Percentiles rank a stretch among this genome's conserved stretches.
Evolutionary conservation across 1,140 invertebrate genomes (phyloP).

Genomic region (Pemphigus obesinymphae): DNA sequence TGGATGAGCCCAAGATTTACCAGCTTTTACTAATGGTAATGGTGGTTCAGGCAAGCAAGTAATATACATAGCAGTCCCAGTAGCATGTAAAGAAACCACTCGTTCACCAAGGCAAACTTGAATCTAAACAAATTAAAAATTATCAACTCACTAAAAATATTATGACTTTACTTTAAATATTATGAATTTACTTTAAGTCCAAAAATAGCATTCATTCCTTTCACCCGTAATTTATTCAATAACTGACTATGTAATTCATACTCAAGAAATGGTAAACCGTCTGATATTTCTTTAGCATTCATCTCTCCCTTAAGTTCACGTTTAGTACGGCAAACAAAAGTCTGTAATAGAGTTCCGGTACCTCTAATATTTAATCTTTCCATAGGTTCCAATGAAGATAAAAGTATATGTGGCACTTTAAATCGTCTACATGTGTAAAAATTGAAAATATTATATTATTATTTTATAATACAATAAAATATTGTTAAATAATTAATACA

Average conservation of each 20-base stretch:
- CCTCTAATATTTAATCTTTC: constrained; percentile 68
- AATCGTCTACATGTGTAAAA: not conserved
- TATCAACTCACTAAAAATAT: constrained; percentile 1
- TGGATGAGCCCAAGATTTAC: constrained; percentile 56
- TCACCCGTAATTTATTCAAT: constrained; percentile 84
- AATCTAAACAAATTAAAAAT: constrained; percentile 52
- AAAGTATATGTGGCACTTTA: constrained; percentile 32
- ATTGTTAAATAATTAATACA: no score
- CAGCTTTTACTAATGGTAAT: constrained; percentile 62
- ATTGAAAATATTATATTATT: not conserved
- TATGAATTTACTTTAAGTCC: constrained; percentile 66
- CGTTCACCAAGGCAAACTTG: constrained; percentile 85
- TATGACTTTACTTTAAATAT: not conserved
- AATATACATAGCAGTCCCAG: constrained; percentile 77
- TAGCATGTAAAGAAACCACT: constrained; percentile 79
- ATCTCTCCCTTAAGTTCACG: constrained; percentile 75
- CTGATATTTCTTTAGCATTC: constrained; percentile 90
- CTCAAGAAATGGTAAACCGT: constrained; percentile 88
- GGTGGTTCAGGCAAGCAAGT: constrained; percentile 66
- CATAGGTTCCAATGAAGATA: constrained; percentile 60
- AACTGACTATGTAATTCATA: constrained; percentile 90
- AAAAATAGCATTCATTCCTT: constrained; percentile 91
- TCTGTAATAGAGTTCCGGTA: constrained; percentile 69
- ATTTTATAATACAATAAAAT: not conserved
- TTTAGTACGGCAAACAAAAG: constrained; percentile 73